Evolutionary conservation across 2,797 vertebrate species (phyloP).

Genomic region (Brotula barbata): DNA sequence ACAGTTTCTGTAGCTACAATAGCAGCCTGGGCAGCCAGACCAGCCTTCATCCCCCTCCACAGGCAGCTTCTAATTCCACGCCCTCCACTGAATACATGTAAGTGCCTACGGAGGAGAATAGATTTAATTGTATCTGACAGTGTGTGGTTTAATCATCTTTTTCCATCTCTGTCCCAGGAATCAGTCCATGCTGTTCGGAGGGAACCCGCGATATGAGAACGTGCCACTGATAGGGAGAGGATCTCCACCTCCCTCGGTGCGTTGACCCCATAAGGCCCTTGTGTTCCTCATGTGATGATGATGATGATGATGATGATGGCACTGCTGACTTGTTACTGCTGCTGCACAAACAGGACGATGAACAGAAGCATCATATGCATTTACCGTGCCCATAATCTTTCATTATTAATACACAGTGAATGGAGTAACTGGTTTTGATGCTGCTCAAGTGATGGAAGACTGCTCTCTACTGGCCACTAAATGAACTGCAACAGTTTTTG

Average conservation of each 20-base stretch:
- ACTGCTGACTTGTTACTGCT: slow-evolving; percentile 36
- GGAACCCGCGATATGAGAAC: slow-evolving; percentile 95
- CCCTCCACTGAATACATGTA: slow-evolving; percentile 95
- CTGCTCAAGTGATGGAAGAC: slow-evolving; percentile 57
- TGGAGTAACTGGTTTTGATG: neutral
- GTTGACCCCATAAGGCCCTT: slow-evolving; percentile 63
- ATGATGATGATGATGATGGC: slow-evolving; percentile 15
- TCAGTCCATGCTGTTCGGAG: slow-evolving; percentile 92
- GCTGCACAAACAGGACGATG: slow-evolving; percentile 40
- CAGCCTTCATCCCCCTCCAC: slow-evolving; percentile 86
- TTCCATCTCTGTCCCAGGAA: slow-evolving; percentile 81
- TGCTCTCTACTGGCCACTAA: slow-evolving; percentile 73
- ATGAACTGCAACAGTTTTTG: slow-evolving; percentile 15
- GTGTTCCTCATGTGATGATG: slow-evolving; percentile 65
- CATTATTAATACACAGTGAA: slow-evolving; percentile 5
- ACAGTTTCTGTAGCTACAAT: slow-evolving; percentile 95
- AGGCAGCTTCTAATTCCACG: slow-evolving; percentile 80
- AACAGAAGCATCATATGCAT: slow-evolving; percentile 13
- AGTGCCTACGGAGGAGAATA: slow-evolving; percentile 41
- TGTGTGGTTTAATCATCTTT: slow-evolving; percentile 31
- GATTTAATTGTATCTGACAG: neutral
- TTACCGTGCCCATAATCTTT: slow-evolving; percentile 7
- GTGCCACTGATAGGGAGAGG: slow-evolving; percentile 93
- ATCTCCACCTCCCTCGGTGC: slow-evolving; percentile 96
- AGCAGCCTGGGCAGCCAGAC: slow-evolving; percentile 92